phyloP scores from a whole-genome alignment of 2,113 vertebrate genomes.

The human region DNA sequence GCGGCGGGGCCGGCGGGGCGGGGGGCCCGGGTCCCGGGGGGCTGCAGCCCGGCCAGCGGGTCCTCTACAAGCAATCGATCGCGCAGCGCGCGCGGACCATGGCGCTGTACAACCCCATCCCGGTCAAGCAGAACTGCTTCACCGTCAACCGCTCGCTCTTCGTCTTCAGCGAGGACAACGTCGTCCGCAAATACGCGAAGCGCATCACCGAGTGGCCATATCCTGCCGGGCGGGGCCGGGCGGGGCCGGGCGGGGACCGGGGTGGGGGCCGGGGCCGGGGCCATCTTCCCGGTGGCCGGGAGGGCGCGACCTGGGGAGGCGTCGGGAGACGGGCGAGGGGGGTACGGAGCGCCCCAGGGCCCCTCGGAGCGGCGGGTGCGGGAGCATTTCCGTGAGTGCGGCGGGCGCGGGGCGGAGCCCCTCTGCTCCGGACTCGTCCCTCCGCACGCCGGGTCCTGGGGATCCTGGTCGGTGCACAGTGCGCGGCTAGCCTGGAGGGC shows the following conservation, averaged over 20 bases:
- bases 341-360: conserved; percentile 48
- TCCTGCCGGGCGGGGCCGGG: conserved; percentile 85
- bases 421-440: neutral
- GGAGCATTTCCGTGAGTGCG: neutral
- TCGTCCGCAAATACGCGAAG: conserved; percentile 98
- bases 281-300: conserved; percentile 36
- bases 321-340: conserved; percentile 80
- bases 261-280: neutral
- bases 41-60: conserved; percentile 88
- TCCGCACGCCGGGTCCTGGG: neutral
- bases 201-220: conserved; percentile 99
- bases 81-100: conserved; percentile 97
- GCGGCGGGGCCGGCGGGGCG: conserved; percentile 86
- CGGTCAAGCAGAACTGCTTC: conserved; percentile 97
- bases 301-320: conserved; percentile 46
- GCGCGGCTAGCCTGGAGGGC: conserved; percentile 48
- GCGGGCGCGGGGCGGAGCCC: conserved; percentile 52
- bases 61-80: conserved; percentile 96
- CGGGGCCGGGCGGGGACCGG: neutral
- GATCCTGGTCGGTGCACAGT: neutral
- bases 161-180: conserved; percentile 98
- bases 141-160: conserved; percentile 98
- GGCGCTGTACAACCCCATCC: conserved; percentile 99
- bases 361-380: neutral
- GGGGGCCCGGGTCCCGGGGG: conserved; percentile 88